Percentiles rank a stretch among this genome's conserved stretches.
phyloP scores from a whole-genome alignment of 2,888 invertebrate genomes.

The Rotaria socialis region DNA sequence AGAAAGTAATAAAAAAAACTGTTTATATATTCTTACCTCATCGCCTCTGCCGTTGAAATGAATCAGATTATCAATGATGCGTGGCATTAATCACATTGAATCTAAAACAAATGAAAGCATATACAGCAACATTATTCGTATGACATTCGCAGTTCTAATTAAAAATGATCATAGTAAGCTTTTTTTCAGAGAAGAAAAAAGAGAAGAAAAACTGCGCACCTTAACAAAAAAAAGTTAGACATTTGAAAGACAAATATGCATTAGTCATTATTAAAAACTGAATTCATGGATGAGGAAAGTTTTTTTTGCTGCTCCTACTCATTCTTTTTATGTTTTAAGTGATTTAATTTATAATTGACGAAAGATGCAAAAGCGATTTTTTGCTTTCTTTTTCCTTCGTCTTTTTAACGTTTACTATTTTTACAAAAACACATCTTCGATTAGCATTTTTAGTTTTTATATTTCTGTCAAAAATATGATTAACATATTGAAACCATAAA shows the following conservation, averaged over 20 bases:
- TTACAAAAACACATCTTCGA: not conserved
- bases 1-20: not conserved
- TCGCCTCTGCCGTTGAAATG: constrained; percentile 11
- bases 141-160: not conserved
- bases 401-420: not conserved
- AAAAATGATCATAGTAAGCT: not conserved
- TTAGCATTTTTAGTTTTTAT: not conserved
- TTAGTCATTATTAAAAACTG: not conserved
- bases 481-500: not conserved
- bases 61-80: not conserved
- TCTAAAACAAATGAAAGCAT: not conserved
- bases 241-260: not conserved
- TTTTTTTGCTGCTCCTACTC: too few species aligned
- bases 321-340: not conserved
- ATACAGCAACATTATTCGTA: not conserved
- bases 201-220: not conserved
- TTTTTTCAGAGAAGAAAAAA: not conserved
- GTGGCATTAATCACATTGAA: not conserved
- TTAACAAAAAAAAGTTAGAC: not conserved
- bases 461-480: not conserved
- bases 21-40: not conserved
- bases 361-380: not conserved
- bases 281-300: not conserved
- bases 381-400: not conserved
- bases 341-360: not conserved